Evolutionary conservation across 1,140 invertebrate genomes (phyloP), one percentile per base, ranked within the genome.

Genomic region (Atta cephalotes): DNA sequence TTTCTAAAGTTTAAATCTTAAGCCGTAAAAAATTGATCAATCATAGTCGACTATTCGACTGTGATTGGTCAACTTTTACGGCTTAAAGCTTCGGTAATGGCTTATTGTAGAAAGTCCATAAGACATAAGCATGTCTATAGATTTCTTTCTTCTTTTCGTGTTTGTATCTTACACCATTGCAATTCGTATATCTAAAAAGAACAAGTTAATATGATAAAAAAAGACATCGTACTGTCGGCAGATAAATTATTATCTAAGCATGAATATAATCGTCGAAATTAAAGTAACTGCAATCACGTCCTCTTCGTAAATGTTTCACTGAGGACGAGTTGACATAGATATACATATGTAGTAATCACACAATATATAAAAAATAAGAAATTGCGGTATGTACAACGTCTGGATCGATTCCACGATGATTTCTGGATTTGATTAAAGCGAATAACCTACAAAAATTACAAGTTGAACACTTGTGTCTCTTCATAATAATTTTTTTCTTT

Each of bases 311-410:
- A 84, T 76, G 58, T 84, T 84, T 84, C 70, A 84, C 63, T 51
- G 80, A 74, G 80, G 70, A 63, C 80, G 45, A 76, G 70, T 76
- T 84, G 80, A 63, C 70, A 51, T 76, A 84, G 80, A 84, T 76
- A 84, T 76, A 28, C 56, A 14, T 14, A 62, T 10, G 39, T 2
- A 16, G 18, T 62, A 82, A 71, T 82, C 80, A 39, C 80, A 25
- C 68, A 3, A 76, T 84, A 60, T 84, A 76, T 51, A 28, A 18
- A 80, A 49, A 70, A 51, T 60, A 25, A 86, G 9, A 60, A 14
- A 70, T 79, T 56, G 49, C 39, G 7, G 39, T 45, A 45, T 18
- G 49, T 81, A 51, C 56, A 28, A 60, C 28, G 9, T 25, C n/a
- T 7, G 53, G 77, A 86, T 86, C 85, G 78, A 86, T 86, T 81